Evolutionary conservation across 2,888 invertebrate genomes (phyloP), one percentile per base, ranked within the genome.

Genomic region (Euzetes globulus): DNA sequence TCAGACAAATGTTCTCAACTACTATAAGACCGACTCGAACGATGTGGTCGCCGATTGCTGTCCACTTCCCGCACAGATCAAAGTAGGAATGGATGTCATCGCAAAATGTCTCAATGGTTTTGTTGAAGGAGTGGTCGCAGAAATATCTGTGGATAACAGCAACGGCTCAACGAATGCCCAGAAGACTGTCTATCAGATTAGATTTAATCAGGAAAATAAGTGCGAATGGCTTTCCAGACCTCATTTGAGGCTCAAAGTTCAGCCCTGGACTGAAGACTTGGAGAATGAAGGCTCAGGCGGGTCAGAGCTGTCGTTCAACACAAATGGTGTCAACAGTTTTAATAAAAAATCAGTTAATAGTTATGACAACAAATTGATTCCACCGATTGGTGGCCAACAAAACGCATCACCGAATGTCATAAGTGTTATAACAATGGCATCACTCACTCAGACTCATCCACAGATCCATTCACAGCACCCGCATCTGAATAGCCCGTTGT

Each of bases 241-340:
- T 5, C 94, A 95, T 82, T 85, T 98, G 76, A 87, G 98, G 29
- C 86, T 98, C 33, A 85, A 96, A 78, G 88, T 91, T 81, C 94
- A 96, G 19, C 98, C 97, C 0, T 98, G 98, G 97, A 92, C 91
- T 85, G 98, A 97, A 80, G 97, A 98, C 84, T 83, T 97, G 76
- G 92, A 90, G 19, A 75, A 41, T n/a, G 65, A 68, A 6, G 4
- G 37, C 19, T 1, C 15, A 33, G 27, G n/a, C n/a, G n/a, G n/a
- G n/a, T n/a, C n/a, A n/a, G n/a, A 9, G 13, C 52, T 58, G 22
- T 27, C 55, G 9, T 5, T 45, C 41, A 41, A 27, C 33, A 27
- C 37, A 19, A 71, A 58, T 58, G 27, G 3, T 58, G 58, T 25
- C 27, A 25, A 58, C 27, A 58, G 25, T 7, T 11, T 25, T 25